Base-by-base conservation (phyloP, 2,113 vertebrate species). In the Nothobranchius furzeri region DNA sequence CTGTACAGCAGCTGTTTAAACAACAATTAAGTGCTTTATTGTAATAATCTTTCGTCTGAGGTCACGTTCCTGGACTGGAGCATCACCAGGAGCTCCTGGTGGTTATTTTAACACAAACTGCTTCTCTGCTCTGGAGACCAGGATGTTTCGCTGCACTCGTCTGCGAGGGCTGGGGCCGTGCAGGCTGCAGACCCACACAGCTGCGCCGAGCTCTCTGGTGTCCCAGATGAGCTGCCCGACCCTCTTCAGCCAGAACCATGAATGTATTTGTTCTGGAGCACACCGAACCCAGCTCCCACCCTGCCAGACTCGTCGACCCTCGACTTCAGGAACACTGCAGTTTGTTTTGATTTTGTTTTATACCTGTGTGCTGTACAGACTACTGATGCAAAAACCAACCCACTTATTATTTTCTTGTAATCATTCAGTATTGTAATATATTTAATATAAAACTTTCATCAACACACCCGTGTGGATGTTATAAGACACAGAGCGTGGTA, bases 391-490 rank as follows among this genome's bases (percentile, higher is more conserved):
- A 92, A 91, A 90, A 91, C 88, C 81, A 86, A 84, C 63, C 73
- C 85, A 83, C 86, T 78, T 89, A 83, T 91, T 90, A 90, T 84
- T 79, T 62, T 75, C 84, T 50, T 75, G 87, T 92, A 87, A 88
- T 91, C 83, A 90, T 90, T 93, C 87, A 91, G 90, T 93, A 93
- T 93, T 94, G 92, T 93, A 94, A 93, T 93, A 93, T 93, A 94
- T 93, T 94, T 94, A 93, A 92, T 93, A 93, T 87, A 92, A 93
- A 93, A 84, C 89, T 92, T 94, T 92, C 89, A 90, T 91, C 87
- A 76, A 92, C 82, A 89, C 63, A 60, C 42, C 17, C 54, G 65
- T 71, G 48, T 57, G 12, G 12, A 4, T 36, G 14, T 50, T 50
- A 30, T 30, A 30, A 30, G 30, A 9, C 12, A 30, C 25, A 13